Percentiles rank a stretch among this genome's conserved stretches.
Conservation (phyloP, 1,140 invertebrate species). For the Wasmannia auropunctata region DNA sequence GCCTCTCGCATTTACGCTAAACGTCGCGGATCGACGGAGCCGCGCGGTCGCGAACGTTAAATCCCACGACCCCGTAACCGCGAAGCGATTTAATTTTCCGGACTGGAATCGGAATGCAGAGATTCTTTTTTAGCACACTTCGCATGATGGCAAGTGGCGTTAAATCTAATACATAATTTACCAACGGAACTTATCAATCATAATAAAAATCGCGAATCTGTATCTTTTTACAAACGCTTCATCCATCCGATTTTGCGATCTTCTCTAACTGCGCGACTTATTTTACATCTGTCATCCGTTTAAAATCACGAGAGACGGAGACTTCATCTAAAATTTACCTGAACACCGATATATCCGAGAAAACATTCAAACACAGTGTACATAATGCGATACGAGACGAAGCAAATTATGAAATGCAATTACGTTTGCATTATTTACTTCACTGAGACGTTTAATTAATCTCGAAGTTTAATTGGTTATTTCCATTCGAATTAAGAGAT, state of each 20-base stretch:
- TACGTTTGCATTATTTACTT: neutral
- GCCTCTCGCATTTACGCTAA: neutral
- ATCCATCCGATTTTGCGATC: neutral
- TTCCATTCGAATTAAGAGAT: neutral
- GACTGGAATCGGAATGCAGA: neutral
- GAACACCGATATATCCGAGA: neutral
- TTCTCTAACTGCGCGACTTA: neutral
- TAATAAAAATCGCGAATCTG: neutral
- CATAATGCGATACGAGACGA: neutral
- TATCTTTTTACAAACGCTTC: neutral
- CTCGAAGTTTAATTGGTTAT: neutral
- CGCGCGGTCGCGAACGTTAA: too few relatives aligned
- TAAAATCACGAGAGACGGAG: neutral
- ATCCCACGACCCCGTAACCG: neutral
- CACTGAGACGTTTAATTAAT: neutral
- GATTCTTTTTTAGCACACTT: neutral
- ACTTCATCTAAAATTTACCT: constrained; percentile 2
- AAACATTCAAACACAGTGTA: neutral
- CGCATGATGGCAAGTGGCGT: neutral
- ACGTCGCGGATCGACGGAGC: neutral
- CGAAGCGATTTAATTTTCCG: neutral
- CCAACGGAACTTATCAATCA: neutral
- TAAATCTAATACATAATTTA: neutral
- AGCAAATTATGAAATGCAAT: neutral
- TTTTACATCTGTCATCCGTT: neutral